Percentiles rank a stretch among this genome's conserved stretches.
Conservation (phyloP, 2,113 vertebrate genomes). For the Hemicordylus capensis region DNA sequence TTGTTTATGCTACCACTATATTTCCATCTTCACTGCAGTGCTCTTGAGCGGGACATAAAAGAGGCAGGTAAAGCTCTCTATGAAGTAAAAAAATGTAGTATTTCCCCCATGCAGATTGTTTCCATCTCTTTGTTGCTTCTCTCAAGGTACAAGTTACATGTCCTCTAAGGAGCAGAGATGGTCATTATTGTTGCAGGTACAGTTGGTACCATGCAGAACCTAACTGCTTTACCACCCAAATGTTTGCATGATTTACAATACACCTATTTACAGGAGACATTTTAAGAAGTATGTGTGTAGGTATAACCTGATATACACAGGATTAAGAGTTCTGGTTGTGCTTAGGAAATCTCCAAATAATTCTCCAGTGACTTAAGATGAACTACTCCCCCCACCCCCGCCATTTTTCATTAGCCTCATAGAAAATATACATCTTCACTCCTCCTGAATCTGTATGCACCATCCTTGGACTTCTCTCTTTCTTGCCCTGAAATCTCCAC, state of each 20-base stretch:
- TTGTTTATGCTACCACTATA: too few relatives aligned
- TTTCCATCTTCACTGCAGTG: background rate
- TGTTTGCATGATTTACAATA: background rate
- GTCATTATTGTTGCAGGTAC: too few relatives aligned
- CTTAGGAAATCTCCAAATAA: background rate
- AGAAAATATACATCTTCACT: too few relatives aligned
- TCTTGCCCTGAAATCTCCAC: background rate
- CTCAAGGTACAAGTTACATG: background rate
- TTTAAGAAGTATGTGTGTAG: background rate
- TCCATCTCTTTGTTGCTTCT: background rate
- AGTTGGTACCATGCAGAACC: background rate
- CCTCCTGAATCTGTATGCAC: background rate
- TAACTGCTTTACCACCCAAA: background rate
- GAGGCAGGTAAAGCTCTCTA: background rate
- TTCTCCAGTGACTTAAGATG: background rate
- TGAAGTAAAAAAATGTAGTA: too few relatives aligned
- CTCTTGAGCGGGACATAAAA: background rate
- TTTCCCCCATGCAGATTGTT: background rate
- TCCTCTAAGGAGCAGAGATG: background rate
- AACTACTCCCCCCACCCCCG: too few relatives aligned
- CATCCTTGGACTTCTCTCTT: background rate
- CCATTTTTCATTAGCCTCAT: background rate
- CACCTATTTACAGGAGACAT: background rate
- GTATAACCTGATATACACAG: background rate
- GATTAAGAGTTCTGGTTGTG: background rate